phyloP scores from a whole-genome alignment of 2,797 vertebrate genomes.

The Amblyopsis hoosieri region DNA sequence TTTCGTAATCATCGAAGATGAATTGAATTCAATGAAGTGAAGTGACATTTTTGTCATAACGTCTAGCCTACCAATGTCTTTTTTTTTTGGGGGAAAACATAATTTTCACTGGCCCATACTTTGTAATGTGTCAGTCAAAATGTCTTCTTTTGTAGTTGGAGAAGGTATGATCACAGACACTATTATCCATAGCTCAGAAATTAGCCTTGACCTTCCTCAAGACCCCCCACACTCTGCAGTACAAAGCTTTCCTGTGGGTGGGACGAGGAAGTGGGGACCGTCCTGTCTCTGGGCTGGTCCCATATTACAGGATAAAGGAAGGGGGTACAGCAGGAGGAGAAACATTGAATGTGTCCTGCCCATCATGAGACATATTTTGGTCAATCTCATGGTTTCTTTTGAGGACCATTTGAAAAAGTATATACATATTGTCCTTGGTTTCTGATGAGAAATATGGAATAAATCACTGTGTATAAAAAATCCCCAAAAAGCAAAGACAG shows the following conservation, averaged over 20 bases:
- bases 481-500: too few relatives aligned
- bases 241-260: conserved; percentile 13
- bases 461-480: too few relatives aligned
- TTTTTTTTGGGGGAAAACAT: conserved; percentile 38
- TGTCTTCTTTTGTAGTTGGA: conserved; percentile 47
- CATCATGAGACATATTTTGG: neutral
- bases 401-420: neutral
- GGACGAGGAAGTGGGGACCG: conserved; percentile 17
- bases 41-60: neutral
- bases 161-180: conserved; percentile 37
- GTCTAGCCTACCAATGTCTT: conserved; percentile 5
- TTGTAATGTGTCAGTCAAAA: conserved; percentile 29
- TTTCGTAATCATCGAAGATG: neutral
- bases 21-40: neutral
- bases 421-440: too few relatives aligned
- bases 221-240: conserved; percentile 14
- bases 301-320: conserved; percentile 4
- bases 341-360: conserved; percentile 8
- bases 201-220: conserved; percentile 17
- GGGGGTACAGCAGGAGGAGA: neutral
- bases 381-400: neutral
- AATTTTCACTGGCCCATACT: conserved; percentile 28
- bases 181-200: conserved; percentile 21
- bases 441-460: too few relatives aligned
- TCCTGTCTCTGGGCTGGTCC: conserved; percentile 28